phyloP scores from a whole-genome alignment of 2,888 invertebrate genomes.

The Unio pictorum region DNA sequence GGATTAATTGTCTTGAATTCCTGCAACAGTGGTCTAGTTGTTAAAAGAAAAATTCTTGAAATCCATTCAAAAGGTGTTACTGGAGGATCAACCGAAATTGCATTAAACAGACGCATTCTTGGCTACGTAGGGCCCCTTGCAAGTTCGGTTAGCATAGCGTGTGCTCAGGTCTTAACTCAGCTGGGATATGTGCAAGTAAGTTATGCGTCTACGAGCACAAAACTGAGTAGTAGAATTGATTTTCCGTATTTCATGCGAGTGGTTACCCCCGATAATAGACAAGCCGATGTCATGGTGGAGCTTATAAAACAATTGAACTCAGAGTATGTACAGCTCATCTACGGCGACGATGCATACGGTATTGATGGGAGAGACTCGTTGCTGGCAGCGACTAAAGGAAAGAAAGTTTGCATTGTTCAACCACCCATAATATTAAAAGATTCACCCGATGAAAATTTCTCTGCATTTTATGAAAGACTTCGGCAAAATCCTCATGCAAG shows the following conservation, averaged over 20 bases:
- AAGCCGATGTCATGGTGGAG: background rate
- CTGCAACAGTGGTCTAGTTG: background rate
- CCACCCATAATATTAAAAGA: slow-evolving; percentile 10
- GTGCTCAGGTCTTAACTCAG: background rate
- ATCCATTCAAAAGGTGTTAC: background rate
- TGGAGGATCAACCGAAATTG: background rate
- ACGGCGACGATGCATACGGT: background rate
- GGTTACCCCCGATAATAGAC: background rate
- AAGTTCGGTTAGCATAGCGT: background rate
- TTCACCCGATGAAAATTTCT: slow-evolving; percentile 9
- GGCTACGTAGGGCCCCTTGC: background rate
- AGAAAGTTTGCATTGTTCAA: slow-evolving; percentile 7
- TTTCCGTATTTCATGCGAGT: background rate
- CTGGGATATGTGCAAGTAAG: background rate
- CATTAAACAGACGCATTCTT: background rate
- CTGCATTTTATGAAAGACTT: slow-evolving; percentile 14
- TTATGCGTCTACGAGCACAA: background rate
- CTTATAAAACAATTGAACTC: background rate
- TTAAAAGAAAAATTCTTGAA: background rate
- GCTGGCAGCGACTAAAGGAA: background rate
- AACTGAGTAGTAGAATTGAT: background rate
- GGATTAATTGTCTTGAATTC: slow-evolving; percentile 1
- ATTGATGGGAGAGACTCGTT: background rate
- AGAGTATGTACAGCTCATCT: slow-evolving; percentile 3
- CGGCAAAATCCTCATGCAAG: slow-evolving; percentile 19